Evolutionary conservation across 2,113 vertebrate genomes (phyloP).

Genomic region (Phoenicopterus ruber): DNA sequence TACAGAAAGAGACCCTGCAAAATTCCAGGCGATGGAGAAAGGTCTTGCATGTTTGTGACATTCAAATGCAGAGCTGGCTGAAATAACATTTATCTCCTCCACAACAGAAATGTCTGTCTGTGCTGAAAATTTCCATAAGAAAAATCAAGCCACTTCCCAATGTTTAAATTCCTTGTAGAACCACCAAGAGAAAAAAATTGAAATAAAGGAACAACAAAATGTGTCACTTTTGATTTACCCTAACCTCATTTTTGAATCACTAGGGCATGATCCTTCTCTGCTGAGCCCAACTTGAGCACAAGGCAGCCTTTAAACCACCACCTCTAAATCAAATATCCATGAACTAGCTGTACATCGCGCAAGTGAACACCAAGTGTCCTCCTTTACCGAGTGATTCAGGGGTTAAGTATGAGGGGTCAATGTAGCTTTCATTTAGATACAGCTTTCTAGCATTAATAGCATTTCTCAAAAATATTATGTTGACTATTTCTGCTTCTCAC

Average conservation of each 20-base stretch:
- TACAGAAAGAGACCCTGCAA: background rate
- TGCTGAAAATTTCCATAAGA: background rate
- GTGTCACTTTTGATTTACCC: background rate
- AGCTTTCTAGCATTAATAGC: background rate
- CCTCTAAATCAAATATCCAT: background rate
- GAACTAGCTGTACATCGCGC: background rate
- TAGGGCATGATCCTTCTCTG: background rate
- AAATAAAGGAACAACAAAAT: background rate
- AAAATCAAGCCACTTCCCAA: background rate
- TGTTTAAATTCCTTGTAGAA: background rate
- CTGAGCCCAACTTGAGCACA: background rate
- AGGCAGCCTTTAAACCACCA: background rate
- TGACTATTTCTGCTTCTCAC: background rate
- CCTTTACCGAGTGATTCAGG: background rate
- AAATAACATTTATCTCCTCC: background rate
- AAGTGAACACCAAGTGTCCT: background rate
- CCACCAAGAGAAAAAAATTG: background rate
- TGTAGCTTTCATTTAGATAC: background rate
- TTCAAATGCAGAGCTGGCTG: background rate
- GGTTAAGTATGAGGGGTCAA: background rate
- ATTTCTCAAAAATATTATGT: background rate
- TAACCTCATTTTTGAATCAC: background rate
- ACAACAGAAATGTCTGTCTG: background rate
- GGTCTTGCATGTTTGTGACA: background rate
- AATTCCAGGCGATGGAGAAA: background rate